Conservation (phyloP, 1,140 invertebrate genomes). For the Notospermus geniculatus region DNA sequence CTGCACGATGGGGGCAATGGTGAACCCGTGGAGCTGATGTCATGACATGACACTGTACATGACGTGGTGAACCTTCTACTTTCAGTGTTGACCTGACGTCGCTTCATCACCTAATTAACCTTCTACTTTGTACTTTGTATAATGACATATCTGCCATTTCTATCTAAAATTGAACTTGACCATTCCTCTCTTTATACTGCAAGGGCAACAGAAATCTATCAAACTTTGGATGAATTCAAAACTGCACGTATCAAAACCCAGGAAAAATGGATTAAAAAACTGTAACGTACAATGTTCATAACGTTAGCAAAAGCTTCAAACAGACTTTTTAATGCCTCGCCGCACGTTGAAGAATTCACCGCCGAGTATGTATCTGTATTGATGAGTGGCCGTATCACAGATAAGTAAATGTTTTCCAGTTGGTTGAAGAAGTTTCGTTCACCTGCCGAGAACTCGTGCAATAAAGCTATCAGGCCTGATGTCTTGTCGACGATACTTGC, state of each 20-base stretch:
- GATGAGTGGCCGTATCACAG: constrained; percentile 35
- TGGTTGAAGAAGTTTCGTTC: constrained; percentile 40
- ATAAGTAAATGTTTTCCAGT: constrained; percentile 33
- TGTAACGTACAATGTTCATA: constrained; percentile 33
- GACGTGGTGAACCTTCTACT: too few species aligned
- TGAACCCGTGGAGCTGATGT: too few species aligned
- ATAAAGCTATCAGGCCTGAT: constrained; percentile 19
- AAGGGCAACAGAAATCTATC: too few species aligned
- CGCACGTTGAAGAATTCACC: constrained; percentile 63
- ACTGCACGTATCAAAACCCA: too few species aligned
- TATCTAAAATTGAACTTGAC: too few species aligned
- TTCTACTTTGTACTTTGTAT: too few species aligned
- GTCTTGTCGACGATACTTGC: constrained; percentile 38
- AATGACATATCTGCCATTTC: too few species aligned
- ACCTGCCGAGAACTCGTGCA: constrained; percentile 39
- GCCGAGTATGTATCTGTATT: constrained; percentile 37
- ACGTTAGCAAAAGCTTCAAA: constrained; percentile 37
- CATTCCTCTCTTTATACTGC: too few species aligned
- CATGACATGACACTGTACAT: too few species aligned
- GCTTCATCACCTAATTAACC: too few species aligned
- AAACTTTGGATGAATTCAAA: too few species aligned
- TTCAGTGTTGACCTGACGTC: too few species aligned
- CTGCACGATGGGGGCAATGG: neutral
- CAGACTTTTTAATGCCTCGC: constrained; percentile 36
- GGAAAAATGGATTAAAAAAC: neutral